phyloP scores from a whole-genome alignment of 2,797 vertebrate genomes.

The Ataeniobius toweri region DNA sequence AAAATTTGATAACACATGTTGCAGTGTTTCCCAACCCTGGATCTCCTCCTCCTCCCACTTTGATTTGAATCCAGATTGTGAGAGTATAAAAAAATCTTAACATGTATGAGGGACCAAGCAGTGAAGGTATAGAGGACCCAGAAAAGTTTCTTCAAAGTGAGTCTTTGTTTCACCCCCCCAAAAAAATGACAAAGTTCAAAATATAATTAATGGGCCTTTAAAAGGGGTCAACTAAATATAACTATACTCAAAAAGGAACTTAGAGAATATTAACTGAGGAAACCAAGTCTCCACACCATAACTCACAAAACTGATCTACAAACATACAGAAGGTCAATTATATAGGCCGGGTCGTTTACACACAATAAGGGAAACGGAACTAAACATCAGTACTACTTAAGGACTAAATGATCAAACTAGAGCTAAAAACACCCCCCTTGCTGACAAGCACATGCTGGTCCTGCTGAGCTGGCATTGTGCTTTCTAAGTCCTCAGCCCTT shows the following conservation, averaged over 20 bases:
- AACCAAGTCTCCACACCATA: not conserved
- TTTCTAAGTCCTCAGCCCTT: not conserved
- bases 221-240: not conserved
- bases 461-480: not conserved
- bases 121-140: not conserved
- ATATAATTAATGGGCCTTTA: not conserved
- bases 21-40: not conserved
- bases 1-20: not conserved
- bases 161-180: not conserved
- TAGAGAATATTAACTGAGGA: not conserved
- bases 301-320: not conserved
- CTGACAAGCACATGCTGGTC: not conserved
- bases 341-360: not conserved
- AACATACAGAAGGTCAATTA: not conserved
- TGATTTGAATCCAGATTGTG: not conserved
- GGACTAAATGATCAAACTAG: not conserved
- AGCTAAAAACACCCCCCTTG: not conserved
- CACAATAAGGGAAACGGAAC: not conserved
- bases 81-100: not conserved
- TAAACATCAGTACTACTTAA: not conserved
- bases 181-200: not conserved
- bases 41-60: slow-evolving; percentile 2
- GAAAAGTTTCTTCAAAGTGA: not conserved
- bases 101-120: not conserved
- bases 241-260: not conserved